Base-by-base conservation (phyloP, 1,140 invertebrate species). In the Acromyrmex heyeri region DNA sequence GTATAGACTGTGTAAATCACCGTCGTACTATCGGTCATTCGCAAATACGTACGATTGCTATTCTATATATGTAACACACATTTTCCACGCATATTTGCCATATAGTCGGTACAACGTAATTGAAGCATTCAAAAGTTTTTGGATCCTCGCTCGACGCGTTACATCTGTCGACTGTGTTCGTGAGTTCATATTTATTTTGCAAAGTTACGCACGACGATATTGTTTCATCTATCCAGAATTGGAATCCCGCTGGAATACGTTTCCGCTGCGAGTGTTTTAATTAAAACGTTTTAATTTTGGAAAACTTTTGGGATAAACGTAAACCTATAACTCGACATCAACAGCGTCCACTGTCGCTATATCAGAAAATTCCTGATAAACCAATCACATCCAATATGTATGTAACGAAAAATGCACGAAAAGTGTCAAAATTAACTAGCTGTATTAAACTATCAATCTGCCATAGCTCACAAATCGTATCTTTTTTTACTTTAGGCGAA, bases 111-210 rank as follows among this genome's bases (percentile, higher is more conserved):
- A 34, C 44, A 34, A 30, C n/a, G 55, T 62, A 83, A 83, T 75
- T 34, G 69, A 75, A 83, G 79, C 55, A 70, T 75, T 83, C 55
- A 61, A 83, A 73, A 73, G 69, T 75, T 83, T 83, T 83, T 75
- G 38, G 27, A 61, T n/a, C 27, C 48, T 50, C 79, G 38, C 44
- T 59, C 24, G 53, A 18, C 27, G 21, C 38, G 24, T 44, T 57
- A 50, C 30, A 59, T 48, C 24, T 44, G 67, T 59, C 67, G 21
- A 61, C 69, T 50, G 44, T 83, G 30, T 50, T 14, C 62, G 77
- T 50, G 77, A 67, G 55, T 61, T 73, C 55, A 83, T 75, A 83
- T 83, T 83, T 83, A 83, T 83, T 83, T 83, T 75, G 55, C 55
- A 73, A 75, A 75, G 79, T 83, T 83, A 73, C 55, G 55, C 79